phyloP scores from a whole-genome alignment of 2,888 invertebrate genomes.

The Coenonympha arcania region DNA sequence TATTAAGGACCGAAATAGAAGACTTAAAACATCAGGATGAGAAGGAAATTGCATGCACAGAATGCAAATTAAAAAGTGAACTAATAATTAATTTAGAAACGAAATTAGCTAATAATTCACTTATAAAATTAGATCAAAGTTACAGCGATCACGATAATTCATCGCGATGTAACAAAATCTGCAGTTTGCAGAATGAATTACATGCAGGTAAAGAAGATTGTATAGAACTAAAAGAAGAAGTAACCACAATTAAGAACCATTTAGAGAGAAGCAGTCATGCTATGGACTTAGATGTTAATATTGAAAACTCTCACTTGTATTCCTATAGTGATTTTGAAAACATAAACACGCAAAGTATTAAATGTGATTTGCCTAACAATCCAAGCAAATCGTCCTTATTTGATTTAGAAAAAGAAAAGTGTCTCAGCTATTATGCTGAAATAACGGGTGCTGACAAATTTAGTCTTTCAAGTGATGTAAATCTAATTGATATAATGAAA shows the following conservation, averaged over 20 bases:
- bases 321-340: slow-evolving; percentile 36
- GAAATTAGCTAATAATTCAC: slow-evolving; percentile 30
- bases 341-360: slow-evolving; percentile 32
- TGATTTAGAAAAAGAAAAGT: slow-evolving; percentile 49
- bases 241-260: slow-evolving; percentile 61
- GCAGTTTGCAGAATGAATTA: slow-evolving; percentile 58
- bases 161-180: slow-evolving; percentile 56
- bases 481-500: slow-evolving; percentile 59
- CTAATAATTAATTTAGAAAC: slow-evolving; percentile 33
- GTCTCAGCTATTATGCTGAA: slow-evolving; percentile 50
- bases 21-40: slow-evolving; percentile 22
- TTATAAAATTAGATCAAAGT: slow-evolving; percentile 51
- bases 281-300: slow-evolving; percentile 57
- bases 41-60: slow-evolving; percentile 30
- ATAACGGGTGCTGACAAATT: slow-evolving; percentile 43
- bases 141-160: slow-evolving; percentile 57
- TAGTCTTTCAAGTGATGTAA: slow-evolving; percentile 38
- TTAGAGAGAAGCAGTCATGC: slow-evolving; percentile 46
- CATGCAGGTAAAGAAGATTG: slow-evolving; percentile 62
- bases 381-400: slow-evolving; percentile 44
- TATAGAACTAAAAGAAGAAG: slow-evolving; percentile 58
- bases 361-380: slow-evolving; percentile 39
- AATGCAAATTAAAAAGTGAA: slow-evolving; percentile 41
- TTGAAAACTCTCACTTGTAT: slow-evolving; percentile 42
- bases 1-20: slow-evolving; percentile 34